Conservation (phyloP, 2,797 vertebrate genomes). For the Synaphobranchus kaupii region DNA sequence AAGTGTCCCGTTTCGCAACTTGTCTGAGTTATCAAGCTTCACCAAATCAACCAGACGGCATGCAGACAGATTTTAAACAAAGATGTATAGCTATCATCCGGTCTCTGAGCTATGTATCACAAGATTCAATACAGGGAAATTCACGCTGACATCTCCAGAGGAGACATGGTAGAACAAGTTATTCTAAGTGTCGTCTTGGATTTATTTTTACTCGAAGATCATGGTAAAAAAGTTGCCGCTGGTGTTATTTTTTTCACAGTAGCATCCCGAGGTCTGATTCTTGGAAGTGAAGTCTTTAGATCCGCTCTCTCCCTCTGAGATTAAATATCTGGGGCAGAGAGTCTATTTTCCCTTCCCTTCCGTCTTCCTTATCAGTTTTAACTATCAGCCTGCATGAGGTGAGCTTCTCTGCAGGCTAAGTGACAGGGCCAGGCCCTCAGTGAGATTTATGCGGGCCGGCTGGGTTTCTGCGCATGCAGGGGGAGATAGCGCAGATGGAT, state of each 20-base stretch:
- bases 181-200: neutral
- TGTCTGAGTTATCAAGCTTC: neutral
- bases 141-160: neutral
- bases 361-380: neutral
- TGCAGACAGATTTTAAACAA: neutral
- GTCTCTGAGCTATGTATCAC: neutral
- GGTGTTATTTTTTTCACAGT: neutral
- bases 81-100: neutral
- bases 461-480: neutral
- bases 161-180: neutral
- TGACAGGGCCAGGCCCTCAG: neutral
- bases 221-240: neutral
- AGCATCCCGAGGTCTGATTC: neutral
- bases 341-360: neutral
- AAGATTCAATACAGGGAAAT: neutral
- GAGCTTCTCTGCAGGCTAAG: neutral
- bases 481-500: neutral
- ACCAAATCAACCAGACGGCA: neutral
- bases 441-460: neutral
- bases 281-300: neutral
- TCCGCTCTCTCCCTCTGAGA: neutral
- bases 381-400: neutral
- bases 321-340: constrained; percentile 7
- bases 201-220: neutral
- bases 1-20: neutral